These are phyloP conservation scores for Taenaris catops DNA, from an alignment of 2,888 invertebrate genomes.

Conservation along the genomic window DNA sequence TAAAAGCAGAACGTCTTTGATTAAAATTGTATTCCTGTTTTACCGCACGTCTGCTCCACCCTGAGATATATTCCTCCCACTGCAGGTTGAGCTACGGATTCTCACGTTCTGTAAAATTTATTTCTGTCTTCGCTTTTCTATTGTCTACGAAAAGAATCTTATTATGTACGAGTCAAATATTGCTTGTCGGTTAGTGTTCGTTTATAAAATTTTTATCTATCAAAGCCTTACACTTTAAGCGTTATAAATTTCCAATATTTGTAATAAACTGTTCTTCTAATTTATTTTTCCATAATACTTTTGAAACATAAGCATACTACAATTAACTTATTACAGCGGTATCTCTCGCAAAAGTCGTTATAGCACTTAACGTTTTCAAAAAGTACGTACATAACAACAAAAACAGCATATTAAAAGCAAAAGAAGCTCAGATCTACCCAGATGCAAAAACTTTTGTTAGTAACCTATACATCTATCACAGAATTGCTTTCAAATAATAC, in stretches of 20 bases:
- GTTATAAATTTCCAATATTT: slow-evolving; percentile 2
- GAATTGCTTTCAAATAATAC: no score
- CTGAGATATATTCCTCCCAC: slow-evolving; percentile 16
- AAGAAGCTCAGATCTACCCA: no score
- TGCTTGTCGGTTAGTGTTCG: slow-evolving; percentile 17
- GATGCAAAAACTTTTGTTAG: no score
- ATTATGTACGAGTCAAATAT: slow-evolving; percentile 19
- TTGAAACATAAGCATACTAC: no score
- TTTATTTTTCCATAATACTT: neutral
- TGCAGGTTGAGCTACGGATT: slow-evolving; percentile 20
- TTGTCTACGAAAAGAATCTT: slow-evolving; percentile 22
- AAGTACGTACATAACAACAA: no score
- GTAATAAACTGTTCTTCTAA: neutral
- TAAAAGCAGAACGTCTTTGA: slow-evolving; percentile 15
- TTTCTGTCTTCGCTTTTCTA: slow-evolving; percentile 22
- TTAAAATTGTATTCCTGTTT: slow-evolving; percentile 20
- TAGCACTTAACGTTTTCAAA: no score
- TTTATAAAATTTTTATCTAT: slow-evolving; percentile 9
- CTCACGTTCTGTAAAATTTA: slow-evolving; percentile 24
- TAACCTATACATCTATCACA: no score
- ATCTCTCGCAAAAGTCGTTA: no score
- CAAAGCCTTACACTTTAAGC: neutral
- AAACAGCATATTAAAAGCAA: no score
- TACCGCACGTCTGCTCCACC: slow-evolving; percentile 14
- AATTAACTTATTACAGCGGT: no score